Evolutionary conservation across 2,113 vertebrate genomes (phyloP), one percentile per base, ranked within the genome.

Genomic region (Leucosticte australis): DNA sequence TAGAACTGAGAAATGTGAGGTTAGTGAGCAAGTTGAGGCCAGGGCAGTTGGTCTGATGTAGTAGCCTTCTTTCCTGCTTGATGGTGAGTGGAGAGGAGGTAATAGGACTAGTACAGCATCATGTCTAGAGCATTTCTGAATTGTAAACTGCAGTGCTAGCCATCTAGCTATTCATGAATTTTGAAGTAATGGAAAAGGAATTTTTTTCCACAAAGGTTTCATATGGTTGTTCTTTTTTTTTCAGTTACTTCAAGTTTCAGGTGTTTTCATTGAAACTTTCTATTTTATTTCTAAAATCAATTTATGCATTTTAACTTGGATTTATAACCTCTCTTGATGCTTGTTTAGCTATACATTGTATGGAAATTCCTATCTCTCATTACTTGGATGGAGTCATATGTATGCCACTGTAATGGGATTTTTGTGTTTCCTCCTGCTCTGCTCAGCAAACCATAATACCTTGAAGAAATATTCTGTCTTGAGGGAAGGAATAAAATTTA

Each of bases 21-120:
- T 74, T 46, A 15, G 39, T 47, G 55, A 63, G 37, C 26, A 52
- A 30, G 30, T 9, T 62, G 42, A 47, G 56, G 63, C 46, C 55
- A 62, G 8, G 50, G 26, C 57, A 42, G 15, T 18, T 1, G 5
- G 20, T 52, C 16, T 3, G 4, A 26, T 0, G 0, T n/a, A 13
- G 12, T 23, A 24, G 15, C 5, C 39, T 42, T 22, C 47, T 42
- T 75, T 78, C 16, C 41, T 83, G n/a, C 28, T 70, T 76, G 56
- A 63, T 70, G 42, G 21, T 90, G 41, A 33, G 27, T 74, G 80
- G 37, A 33, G 42, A 64, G 69, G 27, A 62, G n/a, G 20, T 77
- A 33, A 70, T 50, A 19, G 0, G 3, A 15, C 35, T 23, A 14
- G n/a, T 64, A 19, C 30, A 83, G 68, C 39, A 26, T 59, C 39